Evolutionary conservation across 2,797 vertebrate genomes (phyloP).

Genomic region (Spinibarbus caldwelli): DNA sequence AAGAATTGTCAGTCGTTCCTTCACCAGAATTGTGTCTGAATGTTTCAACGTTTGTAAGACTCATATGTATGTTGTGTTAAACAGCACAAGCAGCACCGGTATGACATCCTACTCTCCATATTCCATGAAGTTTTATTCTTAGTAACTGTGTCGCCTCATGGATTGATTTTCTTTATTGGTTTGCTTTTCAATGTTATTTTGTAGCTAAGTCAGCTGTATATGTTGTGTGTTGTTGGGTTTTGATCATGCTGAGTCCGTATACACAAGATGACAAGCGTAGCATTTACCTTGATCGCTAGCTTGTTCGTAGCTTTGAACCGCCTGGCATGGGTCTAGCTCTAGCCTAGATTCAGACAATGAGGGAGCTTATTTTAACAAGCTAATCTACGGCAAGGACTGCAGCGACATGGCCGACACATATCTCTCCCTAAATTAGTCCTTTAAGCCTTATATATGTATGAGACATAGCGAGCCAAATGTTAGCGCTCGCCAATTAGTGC

Average conservation of each 20-base stretch:
- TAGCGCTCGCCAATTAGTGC: constrained; percentile 64
- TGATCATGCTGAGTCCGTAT: constrained; percentile 67
- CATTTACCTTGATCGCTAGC: constrained; percentile 78
- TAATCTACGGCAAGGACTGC: constrained; percentile 75
- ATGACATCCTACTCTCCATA: not conserved
- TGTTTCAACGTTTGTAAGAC: not conserved
- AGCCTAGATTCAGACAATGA: constrained; percentile 70
- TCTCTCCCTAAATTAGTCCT: constrained; percentile 70
- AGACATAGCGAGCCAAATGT: constrained; percentile 70
- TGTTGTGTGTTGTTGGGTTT: constrained; percentile 41
- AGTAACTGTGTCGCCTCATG: constrained; percentile 35
- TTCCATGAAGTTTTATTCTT: constrained; percentile 39
- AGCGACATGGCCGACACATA: constrained; percentile 74
- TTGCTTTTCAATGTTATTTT: constrained; percentile 37
- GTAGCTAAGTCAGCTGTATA: constrained; percentile 36
- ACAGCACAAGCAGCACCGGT: not conserved
- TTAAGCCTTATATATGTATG: constrained; percentile 68
- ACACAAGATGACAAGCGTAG: constrained; percentile 76
- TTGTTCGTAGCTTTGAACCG: constrained; percentile 78
- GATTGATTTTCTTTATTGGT: constrained; percentile 38
- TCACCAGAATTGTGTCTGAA: not conserved
- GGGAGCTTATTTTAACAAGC: constrained; percentile 78
- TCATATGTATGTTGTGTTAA: not conserved
- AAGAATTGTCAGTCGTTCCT: not conserved
- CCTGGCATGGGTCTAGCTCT: constrained; percentile 71